Evolutionary conservation across 92 coral and sea anemone genomes (phyloP), one percentile per base, ranked within the genome.

Genomic region (Muricea muricata): DNA sequence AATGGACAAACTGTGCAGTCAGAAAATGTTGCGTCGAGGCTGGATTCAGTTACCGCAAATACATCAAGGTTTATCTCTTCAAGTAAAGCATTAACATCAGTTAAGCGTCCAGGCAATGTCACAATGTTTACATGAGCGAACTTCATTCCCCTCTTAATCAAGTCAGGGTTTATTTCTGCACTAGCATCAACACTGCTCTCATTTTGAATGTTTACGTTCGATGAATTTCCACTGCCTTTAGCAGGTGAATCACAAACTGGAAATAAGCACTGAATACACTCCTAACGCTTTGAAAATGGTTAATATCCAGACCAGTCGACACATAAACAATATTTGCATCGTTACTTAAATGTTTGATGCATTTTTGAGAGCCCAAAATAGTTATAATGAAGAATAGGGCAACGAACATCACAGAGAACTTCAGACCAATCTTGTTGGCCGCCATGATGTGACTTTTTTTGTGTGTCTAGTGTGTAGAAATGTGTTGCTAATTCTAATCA

Each of bases 121-220:
- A 66, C 75, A 78, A 86, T 79, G 56, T 86, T 86, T 15, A 78
- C 89, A 56, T 86, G 85, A 85, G 89, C 89, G 68, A 78, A 86
- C 79, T 86, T 86, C 89, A 86, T 86, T 56, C 85, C 88, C 73
- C 89, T 86, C 41, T 83, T 47, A 32, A 57, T 83, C 57, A 83
- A 63, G 23, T 71, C 72, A 54, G 78, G 87, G 37, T 73, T 75
- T 73, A n/a, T 70, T 70, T 72, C 65, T 45, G 61, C 55, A 56
- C 34, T 24, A 17, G 8, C 81, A 66, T 34, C 69, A 25, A 56
- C 79, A 3, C 61, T 46, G 6, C 45, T 34, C 42, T 56, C 33
- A n/a, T 13, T 13, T 7, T 18, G 6, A n/a, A 18, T 10, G 5
- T 18, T 17, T 28, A 4, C 32, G 6, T 28, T 10, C 14, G 52